Base-by-base conservation (phyloP, 2,113 vertebrate species). In the Chaetops frenatus region DNA sequence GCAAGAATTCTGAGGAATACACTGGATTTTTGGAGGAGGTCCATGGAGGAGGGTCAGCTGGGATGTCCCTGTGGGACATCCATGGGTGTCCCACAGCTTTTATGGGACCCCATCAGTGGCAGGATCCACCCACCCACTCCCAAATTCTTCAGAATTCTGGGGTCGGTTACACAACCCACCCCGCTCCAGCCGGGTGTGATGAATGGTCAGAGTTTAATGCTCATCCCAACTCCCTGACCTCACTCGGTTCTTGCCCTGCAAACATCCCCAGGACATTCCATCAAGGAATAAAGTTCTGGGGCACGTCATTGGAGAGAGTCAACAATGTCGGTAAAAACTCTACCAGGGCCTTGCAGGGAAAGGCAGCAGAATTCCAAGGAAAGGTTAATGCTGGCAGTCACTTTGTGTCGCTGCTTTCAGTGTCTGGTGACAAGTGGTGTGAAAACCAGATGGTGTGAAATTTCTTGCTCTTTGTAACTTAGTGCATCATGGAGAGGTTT, bases 301-400 rank as follows among this genome's bases (percentile, higher is more conserved):
- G 12, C 15, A 25, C 24, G 65, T n/a, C 35, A 17, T 1, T 47
- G 45, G 47, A 70, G 23, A 21, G 6, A 60, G 27, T 20, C 7
- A 60, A 28, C 8, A 15, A 38, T 10, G 50, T 25, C 0, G 0
- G 10, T 12, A 36, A 51, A 51, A 56, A 44, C 9, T 82, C 61
- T 61, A 18, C 40, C 57, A 54, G 21, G 28, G 54, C 14, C 31
- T 66, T 66, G 5, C 16, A 27, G 36, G 16, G 21, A 79, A 4
- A 73, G 40, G 6, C 9, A 36, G 61, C 10, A 60, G 36, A 56
- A 65, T 53, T 62, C 38, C n/a, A 50, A 40, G 20, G 28, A 50
- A 60, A 64, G 12, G n/a, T 45, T 60, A 56, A 54, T 78, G 53
- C 8, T 45, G 48, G n/a, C 4, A 72, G 16, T 10, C 44, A 44